Evolutionary conservation across 2,888 invertebrate species (phyloP).

Genomic region (Zele albiditarsus): DNA sequence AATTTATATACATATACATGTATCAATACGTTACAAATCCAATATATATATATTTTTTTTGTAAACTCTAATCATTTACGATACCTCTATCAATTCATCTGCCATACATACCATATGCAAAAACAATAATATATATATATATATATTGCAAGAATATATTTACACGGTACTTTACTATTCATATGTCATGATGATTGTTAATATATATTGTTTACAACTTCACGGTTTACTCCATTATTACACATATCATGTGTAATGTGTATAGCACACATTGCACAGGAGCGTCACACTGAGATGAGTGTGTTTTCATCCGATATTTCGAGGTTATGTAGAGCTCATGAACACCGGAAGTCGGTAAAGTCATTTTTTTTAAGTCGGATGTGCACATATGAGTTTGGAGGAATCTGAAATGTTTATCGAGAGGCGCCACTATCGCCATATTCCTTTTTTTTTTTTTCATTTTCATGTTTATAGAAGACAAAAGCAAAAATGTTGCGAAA

Average conservation of each 20-base stretch:
- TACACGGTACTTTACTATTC: not conserved
- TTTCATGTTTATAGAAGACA: no score
- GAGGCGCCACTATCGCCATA: no score
- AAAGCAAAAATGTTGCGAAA: no score
- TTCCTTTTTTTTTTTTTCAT: no score
- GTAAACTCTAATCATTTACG: not conserved
- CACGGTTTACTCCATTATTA: not conserved
- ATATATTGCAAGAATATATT: not conserved
- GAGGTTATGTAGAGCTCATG: not conserved
- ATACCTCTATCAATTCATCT: not conserved
- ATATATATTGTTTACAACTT: slow-evolving; percentile 4
- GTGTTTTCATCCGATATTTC: no score
- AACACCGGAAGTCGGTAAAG: not conserved
- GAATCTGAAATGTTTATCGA: no score
- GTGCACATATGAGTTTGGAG: no score
- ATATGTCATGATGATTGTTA: not conserved
- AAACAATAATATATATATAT: not conserved
- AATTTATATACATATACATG: not conserved
- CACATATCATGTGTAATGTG: not conserved
- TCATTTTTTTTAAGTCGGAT: not conserved
- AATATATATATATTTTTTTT: not conserved
- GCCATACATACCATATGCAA: not conserved
- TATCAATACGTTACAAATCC: not conserved
- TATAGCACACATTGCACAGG: not conserved
- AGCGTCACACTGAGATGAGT: not conserved